Conservation (phyloP, 2,113 vertebrate species). For the Pachypanchax playfairii region DNA sequence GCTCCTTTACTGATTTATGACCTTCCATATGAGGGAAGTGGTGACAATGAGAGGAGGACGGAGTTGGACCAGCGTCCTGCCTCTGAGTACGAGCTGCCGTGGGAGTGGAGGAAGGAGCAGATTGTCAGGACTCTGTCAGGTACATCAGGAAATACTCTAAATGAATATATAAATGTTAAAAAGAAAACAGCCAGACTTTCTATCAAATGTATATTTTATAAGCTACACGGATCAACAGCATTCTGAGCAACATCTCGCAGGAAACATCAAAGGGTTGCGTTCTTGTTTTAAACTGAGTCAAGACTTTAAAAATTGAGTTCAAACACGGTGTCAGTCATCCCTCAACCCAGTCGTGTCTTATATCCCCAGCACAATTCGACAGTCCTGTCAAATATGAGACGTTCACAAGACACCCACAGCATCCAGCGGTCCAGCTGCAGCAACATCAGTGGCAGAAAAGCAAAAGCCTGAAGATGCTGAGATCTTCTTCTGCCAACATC, state of each 20-base stretch:
- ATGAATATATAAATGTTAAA: too few relatives aligned
- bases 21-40: constrained; percentile 74
- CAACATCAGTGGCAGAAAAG: constrained; percentile 84
- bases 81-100: constrained; percentile 86
- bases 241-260: constrained; percentile 41
- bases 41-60: constrained; percentile 64
- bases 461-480: constrained; percentile 87
- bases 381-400: constrained; percentile 79
- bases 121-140: constrained; percentile 86
- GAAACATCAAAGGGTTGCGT: constrained; percentile 55
- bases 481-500: constrained; percentile 46
- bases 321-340: constrained; percentile 18
- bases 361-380: constrained; percentile 86
- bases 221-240: constrained; percentile 35
- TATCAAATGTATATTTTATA: constrained; percentile 62
- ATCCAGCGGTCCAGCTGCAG: constrained; percentile 24
- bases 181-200: constrained; percentile 2
- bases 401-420: constrained; percentile 50
- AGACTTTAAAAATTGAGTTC: constrained; percentile 27
- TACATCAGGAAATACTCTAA: constrained; percentile 44
- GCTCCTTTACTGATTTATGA: constrained; percentile 81
- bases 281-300: constrained; percentile 30
- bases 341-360: constrained; percentile 14
- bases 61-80: constrained; percentile 81
- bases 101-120: constrained; percentile 92